Evolutionary conservation across 2,797 vertebrate species (phyloP).

Genomic region (Astyanax mexicanus): DNA sequence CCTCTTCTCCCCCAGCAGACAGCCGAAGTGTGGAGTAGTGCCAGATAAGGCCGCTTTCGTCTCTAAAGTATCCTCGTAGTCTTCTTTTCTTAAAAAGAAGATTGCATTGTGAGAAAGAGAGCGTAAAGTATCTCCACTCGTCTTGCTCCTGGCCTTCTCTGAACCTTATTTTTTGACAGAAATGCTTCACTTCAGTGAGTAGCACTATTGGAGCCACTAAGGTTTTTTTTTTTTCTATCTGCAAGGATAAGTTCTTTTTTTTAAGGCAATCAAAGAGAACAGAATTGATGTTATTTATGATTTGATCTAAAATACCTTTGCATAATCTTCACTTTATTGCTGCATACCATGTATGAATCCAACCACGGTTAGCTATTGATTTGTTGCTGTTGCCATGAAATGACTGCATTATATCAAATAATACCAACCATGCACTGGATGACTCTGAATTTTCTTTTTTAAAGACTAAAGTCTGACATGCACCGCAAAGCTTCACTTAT

Average conservation of each 20-base stretch:
- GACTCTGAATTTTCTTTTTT: no score
- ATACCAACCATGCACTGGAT: no score
- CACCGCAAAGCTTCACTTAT: no score
- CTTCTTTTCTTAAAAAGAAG: constrained; percentile 10
- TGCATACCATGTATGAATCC: not conserved
- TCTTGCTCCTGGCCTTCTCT: not conserved
- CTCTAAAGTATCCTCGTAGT: constrained; percentile 3
- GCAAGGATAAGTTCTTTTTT: constrained; percentile 5
- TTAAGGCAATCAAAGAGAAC: not conserved
- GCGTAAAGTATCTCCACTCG: constrained; percentile 10
- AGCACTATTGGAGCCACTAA: constrained; percentile 3
- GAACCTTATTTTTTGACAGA: not conserved
- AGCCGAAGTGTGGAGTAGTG: not conserved
- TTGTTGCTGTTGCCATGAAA: not conserved
- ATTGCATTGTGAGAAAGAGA: constrained; percentile 28
- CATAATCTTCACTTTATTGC: not conserved
- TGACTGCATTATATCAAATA: not conserved
- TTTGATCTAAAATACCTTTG: constrained; percentile 5
- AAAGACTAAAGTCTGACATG: no score
- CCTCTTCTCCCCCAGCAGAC: constrained; percentile 5
- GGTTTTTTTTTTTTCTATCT: not conserved
- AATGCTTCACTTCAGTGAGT: constrained; percentile 30
- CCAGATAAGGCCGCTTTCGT: constrained; percentile 17
- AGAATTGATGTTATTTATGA: not conserved
- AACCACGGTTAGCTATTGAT: not conserved